Evolutionary conservation across 2,113 vertebrate genomes (phyloP).

Genomic region (Dryoscopus gambensis): DNA sequence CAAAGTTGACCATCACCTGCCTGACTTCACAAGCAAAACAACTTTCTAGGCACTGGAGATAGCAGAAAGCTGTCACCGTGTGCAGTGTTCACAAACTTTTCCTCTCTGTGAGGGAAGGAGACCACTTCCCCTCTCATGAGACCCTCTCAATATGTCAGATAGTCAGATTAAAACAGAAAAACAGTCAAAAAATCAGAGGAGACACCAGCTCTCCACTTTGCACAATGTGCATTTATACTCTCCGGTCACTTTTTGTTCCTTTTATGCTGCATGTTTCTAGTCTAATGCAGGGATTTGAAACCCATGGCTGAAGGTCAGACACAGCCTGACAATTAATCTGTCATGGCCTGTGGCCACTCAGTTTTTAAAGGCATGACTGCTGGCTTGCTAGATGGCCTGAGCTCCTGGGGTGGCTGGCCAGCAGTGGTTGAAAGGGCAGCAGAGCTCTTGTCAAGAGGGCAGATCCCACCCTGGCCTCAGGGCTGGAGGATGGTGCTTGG

Average conservation of each 20-base stretch:
- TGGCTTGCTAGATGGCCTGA: neutral
- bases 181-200: neutral
- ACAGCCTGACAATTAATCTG: neutral
- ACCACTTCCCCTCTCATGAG: neutral
- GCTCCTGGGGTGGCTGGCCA: neutral
- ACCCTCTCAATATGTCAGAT: neutral
- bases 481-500: neutral
- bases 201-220: neutral
- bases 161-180: neutral
- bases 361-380: neutral
- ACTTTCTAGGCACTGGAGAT: neutral
- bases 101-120: neutral
- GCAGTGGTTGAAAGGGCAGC: neutral
- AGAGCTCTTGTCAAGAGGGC: neutral
- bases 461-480: neutral
- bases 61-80: neutral
- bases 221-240: rapidly evolving
- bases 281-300: neutral
- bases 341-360: neutral
- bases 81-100: neutral
- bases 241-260: neutral
- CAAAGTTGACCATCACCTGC: neutral
- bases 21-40: neutral
- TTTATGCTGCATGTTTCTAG: neutral
- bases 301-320: neutral